Percentiles rank a stretch among this genome's conserved stretches.
Evolutionary conservation across 2,888 invertebrate genomes (phyloP).

Genomic region (Geophilus truncorum): DNA sequence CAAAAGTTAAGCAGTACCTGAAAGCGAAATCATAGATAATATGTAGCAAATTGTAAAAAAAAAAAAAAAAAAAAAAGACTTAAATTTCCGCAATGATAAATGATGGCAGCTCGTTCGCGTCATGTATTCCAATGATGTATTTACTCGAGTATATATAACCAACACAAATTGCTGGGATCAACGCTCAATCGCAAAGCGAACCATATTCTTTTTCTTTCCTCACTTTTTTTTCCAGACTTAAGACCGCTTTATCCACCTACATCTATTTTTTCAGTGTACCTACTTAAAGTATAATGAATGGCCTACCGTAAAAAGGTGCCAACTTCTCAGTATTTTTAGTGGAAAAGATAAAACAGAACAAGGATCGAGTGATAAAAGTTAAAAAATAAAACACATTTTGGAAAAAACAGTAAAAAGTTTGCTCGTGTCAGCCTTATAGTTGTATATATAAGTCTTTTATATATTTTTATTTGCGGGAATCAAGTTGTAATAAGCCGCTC

Average conservation of each 20-base stretch:
- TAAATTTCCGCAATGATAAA: background rate
- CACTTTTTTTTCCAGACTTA: background rate
- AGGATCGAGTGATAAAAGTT: no score
- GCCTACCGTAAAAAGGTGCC: background rate
- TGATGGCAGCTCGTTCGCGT: background rate
- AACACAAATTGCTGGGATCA: background rate
- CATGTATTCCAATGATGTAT: background rate
- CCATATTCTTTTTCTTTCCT: background rate
- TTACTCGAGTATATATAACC: background rate
- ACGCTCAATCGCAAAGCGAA: background rate
- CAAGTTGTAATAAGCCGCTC: background rate
- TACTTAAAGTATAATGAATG: background rate
- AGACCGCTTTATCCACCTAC: background rate
- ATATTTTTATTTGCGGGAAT: background rate
- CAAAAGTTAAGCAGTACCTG: background rate
- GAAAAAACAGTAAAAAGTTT: no score
- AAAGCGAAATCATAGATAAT: conserved; percentile 1
- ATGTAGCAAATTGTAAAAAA: background rate
- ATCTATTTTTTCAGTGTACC: no score
- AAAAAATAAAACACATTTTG: no score
- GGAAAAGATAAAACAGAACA: background rate
- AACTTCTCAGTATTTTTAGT: background rate
- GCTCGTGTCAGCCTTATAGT: no score
- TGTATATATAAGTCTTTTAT: no score
- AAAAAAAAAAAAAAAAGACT: background rate